These are phyloP conservation scores for Bos indicus DNA, from an alignment of 2,113 vertebrate genomes.

Conservation along the genomic window DNA sequence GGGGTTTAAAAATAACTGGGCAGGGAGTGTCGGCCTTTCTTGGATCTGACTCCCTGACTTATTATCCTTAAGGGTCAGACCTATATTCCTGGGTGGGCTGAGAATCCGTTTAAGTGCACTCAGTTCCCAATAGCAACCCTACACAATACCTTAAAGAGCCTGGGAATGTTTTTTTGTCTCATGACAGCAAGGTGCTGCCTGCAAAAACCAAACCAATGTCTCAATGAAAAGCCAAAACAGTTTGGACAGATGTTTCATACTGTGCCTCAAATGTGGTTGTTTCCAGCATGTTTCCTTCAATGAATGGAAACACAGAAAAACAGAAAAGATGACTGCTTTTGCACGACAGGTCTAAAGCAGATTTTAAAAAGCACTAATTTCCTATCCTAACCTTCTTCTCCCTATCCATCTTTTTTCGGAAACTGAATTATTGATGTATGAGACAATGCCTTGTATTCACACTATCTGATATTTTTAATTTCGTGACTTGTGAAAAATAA, in stretches of 20 bases:
- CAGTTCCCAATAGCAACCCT: slow-evolving; percentile 14
- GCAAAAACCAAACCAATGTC: slow-evolving; percentile 12
- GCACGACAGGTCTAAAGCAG: neutral
- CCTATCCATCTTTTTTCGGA: neutral
- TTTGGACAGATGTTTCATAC: slow-evolving; percentile 32
- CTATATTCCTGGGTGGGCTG: slow-evolving; percentile 79
- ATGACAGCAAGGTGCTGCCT: slow-evolving; percentile 38
- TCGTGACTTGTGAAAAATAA: slow-evolving; percentile 11
- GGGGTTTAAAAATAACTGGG: slow-evolving; percentile 77
- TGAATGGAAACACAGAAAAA: neutral
- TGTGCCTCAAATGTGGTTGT: neutral
- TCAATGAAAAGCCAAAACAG: neutral
- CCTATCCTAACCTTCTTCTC: neutral
- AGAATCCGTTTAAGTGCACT: slow-evolving; percentile 37
- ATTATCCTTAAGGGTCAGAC: slow-evolving; percentile 66
- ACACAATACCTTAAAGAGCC: neutral
- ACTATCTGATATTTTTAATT: slow-evolving; percentile 1
- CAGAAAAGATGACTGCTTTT: neutral
- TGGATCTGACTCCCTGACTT: slow-evolving; percentile 74
- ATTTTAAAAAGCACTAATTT: neutral
- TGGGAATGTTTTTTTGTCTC: neutral
- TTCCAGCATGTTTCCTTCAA: slow-evolving; percentile 40
- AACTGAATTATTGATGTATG: neutral
- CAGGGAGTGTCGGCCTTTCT: slow-evolving; percentile 75
- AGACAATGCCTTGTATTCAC: neutral